These are phyloP conservation scores for Parnassius mnemosyne DNA, from an alignment of 2,888 invertebrate species.

Conservation along the genomic window DNA sequence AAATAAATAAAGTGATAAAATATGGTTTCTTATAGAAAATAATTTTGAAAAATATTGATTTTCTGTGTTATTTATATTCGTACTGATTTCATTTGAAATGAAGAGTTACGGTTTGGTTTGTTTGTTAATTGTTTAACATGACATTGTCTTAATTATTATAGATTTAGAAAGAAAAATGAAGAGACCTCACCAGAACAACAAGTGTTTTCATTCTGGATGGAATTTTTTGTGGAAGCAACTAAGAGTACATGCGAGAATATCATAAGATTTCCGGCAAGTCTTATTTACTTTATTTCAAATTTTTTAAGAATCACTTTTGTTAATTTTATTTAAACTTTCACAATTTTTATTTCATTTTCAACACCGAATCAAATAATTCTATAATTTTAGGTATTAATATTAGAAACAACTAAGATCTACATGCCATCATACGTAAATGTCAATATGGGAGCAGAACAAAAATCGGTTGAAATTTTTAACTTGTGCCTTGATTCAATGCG, in stretches of 20 bases:
- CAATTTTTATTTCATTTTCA: too few relatives aligned
- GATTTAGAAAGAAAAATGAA: constrained; percentile 91
- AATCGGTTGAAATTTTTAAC: constrained; percentile 93
- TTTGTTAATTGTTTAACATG: background rate
- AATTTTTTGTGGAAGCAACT: constrained; percentile 97
- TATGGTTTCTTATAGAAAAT: too few relatives aligned
- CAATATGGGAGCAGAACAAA: constrained; percentile 96
- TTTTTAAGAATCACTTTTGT: background rate
- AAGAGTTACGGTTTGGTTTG: background rate
- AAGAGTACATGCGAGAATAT: constrained; percentile 88
- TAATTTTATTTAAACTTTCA: too few relatives aligned
- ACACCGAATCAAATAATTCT: background rate
- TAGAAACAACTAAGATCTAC: constrained; percentile 95
- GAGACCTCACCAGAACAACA: constrained; percentile 91
- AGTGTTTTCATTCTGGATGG: constrained; percentile 98
- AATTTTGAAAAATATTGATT: too few relatives aligned
- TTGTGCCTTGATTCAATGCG: constrained; percentile 89
- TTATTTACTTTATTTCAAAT: constrained; percentile 31
- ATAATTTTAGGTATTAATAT: constrained; percentile 71
- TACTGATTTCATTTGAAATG: too few relatives aligned
- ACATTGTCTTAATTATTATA: constrained; percentile 33
- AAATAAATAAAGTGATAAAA: too few relatives aligned
- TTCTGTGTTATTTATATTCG: too few relatives aligned
- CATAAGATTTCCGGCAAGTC: constrained; percentile 93
- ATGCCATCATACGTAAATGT: constrained; percentile 98